A percentile compares a stretch with the other conserved stretches of the same genome.
Evolutionary conservation across 1,140 invertebrate genomes (phyloP).

Genomic region (Anagrus nilaparvatae): DNA sequence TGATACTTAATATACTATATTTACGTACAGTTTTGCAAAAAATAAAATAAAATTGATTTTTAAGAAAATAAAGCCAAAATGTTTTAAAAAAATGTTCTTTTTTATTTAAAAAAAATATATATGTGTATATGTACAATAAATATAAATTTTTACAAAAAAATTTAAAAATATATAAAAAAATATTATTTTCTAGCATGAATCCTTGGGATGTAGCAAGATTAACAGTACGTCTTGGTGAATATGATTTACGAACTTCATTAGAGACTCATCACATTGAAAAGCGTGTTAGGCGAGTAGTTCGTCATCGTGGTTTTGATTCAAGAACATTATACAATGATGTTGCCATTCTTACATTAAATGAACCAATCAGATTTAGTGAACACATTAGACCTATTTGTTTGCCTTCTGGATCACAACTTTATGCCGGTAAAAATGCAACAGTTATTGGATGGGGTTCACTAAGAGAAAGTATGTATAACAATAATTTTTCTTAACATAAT

Average conservation of each 20-base stretch:
- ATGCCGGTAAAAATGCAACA: slow-evolving; percentile 58
- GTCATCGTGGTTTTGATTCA: slow-evolving; percentile 74
- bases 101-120: too few relatives aligned
- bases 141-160: too few relatives aligned
- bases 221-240: slow-evolving; percentile 68
- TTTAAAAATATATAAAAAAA: too few relatives aligned
- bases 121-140: too few relatives aligned
- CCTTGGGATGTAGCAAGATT: slow-evolving; percentile 75
- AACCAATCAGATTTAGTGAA: slow-evolving; percentile 62
- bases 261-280: slow-evolving; percentile 66
- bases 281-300: slow-evolving; percentile 68
- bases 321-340: slow-evolving; percentile 81
- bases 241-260: slow-evolving; percentile 64
- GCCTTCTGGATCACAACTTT: slow-evolving; percentile 51
- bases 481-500: not conserved
- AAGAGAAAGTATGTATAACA: slow-evolving; percentile 56
- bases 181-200: slow-evolving; percentile 60
- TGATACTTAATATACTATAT: too few relatives aligned
- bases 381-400: slow-evolving; percentile 76
- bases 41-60: too few relatives aligned
- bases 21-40: too few relatives aligned
- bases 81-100: too few relatives aligned
- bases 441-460: slow-evolving; percentile 80
- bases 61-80: too few relatives aligned
- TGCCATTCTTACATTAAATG: slow-evolving; percentile 71